Evolutionary conservation across 2,888 invertebrate genomes (phyloP), one percentile per base, ranked within the genome.

Genomic region (Amblyjoppa fuscipennis): DNA sequence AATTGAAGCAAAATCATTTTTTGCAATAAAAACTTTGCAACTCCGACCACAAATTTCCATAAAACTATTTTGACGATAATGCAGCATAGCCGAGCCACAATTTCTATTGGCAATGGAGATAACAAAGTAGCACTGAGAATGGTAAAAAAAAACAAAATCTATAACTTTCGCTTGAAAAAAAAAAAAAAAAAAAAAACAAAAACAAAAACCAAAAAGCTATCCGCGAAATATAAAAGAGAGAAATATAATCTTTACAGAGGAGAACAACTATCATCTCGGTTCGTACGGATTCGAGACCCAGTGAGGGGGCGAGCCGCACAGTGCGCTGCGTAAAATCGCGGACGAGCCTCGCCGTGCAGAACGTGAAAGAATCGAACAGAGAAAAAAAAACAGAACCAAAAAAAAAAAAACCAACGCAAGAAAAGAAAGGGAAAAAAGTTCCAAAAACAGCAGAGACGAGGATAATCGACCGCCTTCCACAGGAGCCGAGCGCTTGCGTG

Each of bases 261-360:
- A 89, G 88, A 91, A 89, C 90, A 89, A 88, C 89, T 89, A 89
- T 85, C 90, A 88, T 87, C 85, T 89, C 87, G 91, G 90, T 83
- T 90, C 88, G 75, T 89, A 88, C 84, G 90, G 91, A 89, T 91
- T 88, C 88, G 89, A 90, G 82, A 90, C 89, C 90, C 91, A 91
- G 88, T 92, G 91, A 92, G 87, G 81, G 80, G 64, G 68, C 41
- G 38, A 81, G 85, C 41, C 88, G 81, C 71, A 84, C 80, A 85
- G 83, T 86, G 85, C 87, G 83, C 88, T 87, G 88, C 86, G 86
- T 68, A 16, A 53, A 64, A 71, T 45, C 9, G 69, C 66, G 16
- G 31, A 25, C 1, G 77, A 74, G 82, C 66, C 83, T 81, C 85
- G 83, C 79, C 68, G 69, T 66, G 70, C 9, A 84, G 25, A 31